A percentile compares a stretch with the other conserved stretches of the same genome.
These are phyloP conservation scores for Mesembrinibis cayennensis DNA, from an alignment of 2,113 vertebrate genomes.

Conservation along the genomic window DNA sequence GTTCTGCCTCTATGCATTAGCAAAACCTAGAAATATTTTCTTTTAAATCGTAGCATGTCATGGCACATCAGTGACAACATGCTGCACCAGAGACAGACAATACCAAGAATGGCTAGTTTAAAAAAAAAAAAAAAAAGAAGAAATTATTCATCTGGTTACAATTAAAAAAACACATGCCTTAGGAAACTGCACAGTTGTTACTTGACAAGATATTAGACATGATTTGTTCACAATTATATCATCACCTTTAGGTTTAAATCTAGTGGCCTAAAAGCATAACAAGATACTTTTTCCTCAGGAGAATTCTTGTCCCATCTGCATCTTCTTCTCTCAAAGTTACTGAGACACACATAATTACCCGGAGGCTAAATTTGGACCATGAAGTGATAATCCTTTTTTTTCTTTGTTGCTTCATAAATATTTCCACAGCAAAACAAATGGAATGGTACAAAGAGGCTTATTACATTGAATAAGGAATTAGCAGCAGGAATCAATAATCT, in stretches of 20 bases:
- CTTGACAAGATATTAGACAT: background rate
- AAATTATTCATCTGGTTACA: background rate
- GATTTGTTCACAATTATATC: background rate
- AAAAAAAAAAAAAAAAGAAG: background rate
- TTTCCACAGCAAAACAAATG: conserved; percentile 43
- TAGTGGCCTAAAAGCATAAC: background rate
- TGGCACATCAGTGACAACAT: background rate
- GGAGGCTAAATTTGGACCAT: conserved; percentile 14
- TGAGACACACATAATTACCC: background rate
- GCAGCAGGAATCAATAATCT: conserved; percentile 48
- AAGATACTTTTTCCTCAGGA: background rate
- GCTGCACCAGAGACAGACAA: background rate
- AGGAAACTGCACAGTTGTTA: background rate
- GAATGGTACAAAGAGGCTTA: conserved; percentile 42
- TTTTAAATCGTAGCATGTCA: background rate
- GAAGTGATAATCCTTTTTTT: background rate
- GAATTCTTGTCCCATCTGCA: background rate
- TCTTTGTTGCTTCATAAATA: background rate
- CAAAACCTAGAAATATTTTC: background rate
- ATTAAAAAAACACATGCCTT: accelerated
- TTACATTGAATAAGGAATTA: conserved; percentile 31
- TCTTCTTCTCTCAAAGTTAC: background rate
- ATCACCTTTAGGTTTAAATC: background rate
- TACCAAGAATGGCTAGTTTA: background rate
- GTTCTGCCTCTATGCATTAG: background rate